A percentile compares a stretch with the other conserved stretches of the same genome.
Conservation (phyloP, 2,113 vertebrate species). For the Coreoperca whiteheadi region DNA sequence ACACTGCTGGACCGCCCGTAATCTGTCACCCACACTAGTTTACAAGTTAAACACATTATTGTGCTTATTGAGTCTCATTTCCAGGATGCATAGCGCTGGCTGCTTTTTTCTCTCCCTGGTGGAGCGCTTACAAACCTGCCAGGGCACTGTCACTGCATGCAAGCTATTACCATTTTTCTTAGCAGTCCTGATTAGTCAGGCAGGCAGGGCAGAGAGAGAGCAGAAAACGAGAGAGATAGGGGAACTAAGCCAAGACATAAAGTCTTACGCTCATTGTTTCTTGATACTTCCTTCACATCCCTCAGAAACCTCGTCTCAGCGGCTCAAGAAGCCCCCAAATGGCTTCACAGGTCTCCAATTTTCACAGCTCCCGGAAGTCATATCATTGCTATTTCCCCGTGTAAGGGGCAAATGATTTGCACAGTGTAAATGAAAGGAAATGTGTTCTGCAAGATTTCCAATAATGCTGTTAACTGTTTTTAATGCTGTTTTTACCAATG, state of each 20-base stretch:
- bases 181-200: constrained; percentile 67
- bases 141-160: constrained; percentile 68
- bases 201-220: constrained; percentile 43
- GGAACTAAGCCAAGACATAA: constrained; percentile 40
- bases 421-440: constrained; percentile 85
- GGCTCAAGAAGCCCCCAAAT: constrained; percentile 73
- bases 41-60: constrained; percentile 85
- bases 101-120: constrained; percentile 30
- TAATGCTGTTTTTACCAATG: constrained; percentile 44
- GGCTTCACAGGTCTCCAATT: constrained; percentile 86
- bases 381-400: constrained; percentile 78
- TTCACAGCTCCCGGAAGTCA: constrained; percentile 89
- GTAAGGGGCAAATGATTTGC: constrained; percentile 83
- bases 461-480: constrained; percentile 36
- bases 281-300: constrained; percentile 87
- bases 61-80: constrained; percentile 78
- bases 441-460: constrained; percentile 71
- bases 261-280: constrained; percentile 82
- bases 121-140: constrained; percentile 70
- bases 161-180: constrained; percentile 74
- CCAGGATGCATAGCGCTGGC: constrained; percentile 60
- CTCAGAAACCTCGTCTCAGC: constrained; percentile 84
- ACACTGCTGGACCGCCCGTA: constrained; percentile 66
- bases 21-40: constrained; percentile 79
- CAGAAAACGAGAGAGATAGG: constrained; percentile 37